Conservation (phyloP, 2,888 invertebrate genomes). For the Apamea anceps region DNA sequence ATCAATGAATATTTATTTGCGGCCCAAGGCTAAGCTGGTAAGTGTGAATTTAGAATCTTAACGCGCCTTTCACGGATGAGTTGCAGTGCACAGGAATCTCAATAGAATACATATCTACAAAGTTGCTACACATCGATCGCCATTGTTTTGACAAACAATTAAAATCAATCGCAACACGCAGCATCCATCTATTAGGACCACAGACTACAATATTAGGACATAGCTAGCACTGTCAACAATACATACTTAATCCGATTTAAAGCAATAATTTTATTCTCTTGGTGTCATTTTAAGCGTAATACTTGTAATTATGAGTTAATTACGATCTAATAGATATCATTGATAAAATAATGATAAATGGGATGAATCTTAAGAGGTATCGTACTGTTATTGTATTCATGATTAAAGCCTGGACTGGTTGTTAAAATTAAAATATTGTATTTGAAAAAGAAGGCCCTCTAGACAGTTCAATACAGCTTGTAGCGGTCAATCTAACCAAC, state of each 20-base stretch:
- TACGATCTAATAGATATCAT: no score
- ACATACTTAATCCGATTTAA: not conserved
- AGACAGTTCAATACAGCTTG: not conserved
- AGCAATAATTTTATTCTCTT: not conserved
- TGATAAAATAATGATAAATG: no score
- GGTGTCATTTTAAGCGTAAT: not conserved
- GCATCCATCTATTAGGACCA: not conserved
- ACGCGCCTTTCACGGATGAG: constrained; percentile 47
- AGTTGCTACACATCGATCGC: not conserved
- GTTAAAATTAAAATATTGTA: not conserved
- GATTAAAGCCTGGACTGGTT: not conserved
- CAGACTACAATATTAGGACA: not conserved
- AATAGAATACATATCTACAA: not conserved
- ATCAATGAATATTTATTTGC: constrained; percentile 70
- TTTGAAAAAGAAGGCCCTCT: not conserved
- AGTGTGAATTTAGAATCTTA: constrained; percentile 33
- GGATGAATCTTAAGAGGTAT: no score
- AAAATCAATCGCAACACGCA: not conserved
- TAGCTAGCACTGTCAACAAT: not conserved
- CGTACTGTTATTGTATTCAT: not conserved
- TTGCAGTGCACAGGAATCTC: not conserved
- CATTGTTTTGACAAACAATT: not conserved
- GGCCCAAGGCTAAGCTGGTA: constrained; percentile 52
- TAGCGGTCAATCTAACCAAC: not conserved
- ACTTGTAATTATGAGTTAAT: no score